Evolutionary conservation across 2,888 invertebrate species (phyloP).

Genomic region (Orthosia cruda): DNA sequence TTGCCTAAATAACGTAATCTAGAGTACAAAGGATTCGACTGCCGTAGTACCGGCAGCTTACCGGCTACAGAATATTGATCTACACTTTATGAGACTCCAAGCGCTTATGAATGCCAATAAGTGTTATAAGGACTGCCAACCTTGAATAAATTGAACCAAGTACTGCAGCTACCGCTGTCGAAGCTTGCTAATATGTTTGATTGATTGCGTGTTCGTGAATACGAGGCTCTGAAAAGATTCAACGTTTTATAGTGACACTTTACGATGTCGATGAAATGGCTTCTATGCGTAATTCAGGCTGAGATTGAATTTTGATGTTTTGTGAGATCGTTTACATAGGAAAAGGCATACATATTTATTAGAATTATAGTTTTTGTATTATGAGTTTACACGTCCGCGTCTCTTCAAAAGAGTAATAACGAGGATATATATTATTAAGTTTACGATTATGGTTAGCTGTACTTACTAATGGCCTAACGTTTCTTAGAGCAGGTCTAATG

Average conservation of each 20-base stretch:
- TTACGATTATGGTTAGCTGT: conserved; percentile 30
- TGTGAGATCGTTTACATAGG: conserved; percentile 48
- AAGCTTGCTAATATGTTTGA: conserved; percentile 57
- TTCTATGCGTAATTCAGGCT: conserved; percentile 59
- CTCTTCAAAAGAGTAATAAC: conserved; percentile 13
- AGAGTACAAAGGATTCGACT: conserved; percentile 84
- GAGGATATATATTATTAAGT: conserved; percentile 33
- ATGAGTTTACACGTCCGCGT: conserved; percentile 54
- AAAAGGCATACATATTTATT: conserved; percentile 62
- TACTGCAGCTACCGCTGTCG: conserved; percentile 36
- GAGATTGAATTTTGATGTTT: conserved; percentile 64
- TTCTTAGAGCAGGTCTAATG: conserved; percentile 4
- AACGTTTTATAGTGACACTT: conserved; percentile 61
- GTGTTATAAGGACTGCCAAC: conserved; percentile 57
- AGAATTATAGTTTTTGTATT: conserved; percentile 43
- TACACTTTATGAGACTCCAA: conserved; percentile 78
- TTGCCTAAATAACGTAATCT: conserved; percentile 87
- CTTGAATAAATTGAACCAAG: conserved; percentile 55
- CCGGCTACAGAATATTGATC: conserved; percentile 81
- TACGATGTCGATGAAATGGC: conserved; percentile 57
- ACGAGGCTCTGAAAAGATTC: conserved; percentile 43
- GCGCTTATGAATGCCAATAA: conserved; percentile 81
- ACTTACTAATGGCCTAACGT: conserved; percentile 12
- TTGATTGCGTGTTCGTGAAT: conserved; percentile 70
- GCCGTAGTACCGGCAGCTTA: conserved; percentile 74